Percentiles rank a stretch among this genome's conserved stretches.
Conservation (phyloP, 2,888 invertebrate genomes). For the Melanargia galathea region DNA sequence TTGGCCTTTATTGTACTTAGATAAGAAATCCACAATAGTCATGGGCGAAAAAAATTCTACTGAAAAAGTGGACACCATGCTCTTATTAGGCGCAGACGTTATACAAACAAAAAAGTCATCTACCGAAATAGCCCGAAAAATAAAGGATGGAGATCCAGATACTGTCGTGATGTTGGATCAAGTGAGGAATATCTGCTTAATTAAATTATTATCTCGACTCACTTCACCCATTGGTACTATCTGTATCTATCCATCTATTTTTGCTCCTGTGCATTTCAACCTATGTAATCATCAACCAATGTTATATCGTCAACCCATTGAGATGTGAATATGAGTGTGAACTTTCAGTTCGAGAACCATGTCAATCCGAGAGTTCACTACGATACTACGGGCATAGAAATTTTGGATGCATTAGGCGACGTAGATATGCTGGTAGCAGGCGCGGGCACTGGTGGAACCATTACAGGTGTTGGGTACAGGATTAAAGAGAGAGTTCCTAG, state of each 20-base stretch:
- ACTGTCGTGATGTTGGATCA: constrained; percentile 74
- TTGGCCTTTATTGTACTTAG: constrained; percentile 50
- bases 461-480: constrained; percentile 92
- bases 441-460: constrained; percentile 96
- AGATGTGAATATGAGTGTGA: background rate
- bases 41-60: constrained; percentile 98
- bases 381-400: constrained; percentile 95
- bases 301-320: no score
- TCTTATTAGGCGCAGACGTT: constrained; percentile 94
- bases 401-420: constrained; percentile 85
- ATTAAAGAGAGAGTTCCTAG: constrained; percentile 90
- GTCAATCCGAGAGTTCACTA: constrained; percentile 97
- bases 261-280: no score
- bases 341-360: constrained; percentile 89
- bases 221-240: background rate
- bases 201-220: background rate
- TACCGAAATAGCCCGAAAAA: constrained; percentile 38
- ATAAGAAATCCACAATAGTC: constrained; percentile 95
- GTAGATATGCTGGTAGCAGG: constrained; percentile 91
- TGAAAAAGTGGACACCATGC: constrained; percentile 94
- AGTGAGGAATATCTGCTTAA: constrained; percentile 36
- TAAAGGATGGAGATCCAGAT: constrained; percentile 43
- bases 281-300: no score
- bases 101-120: constrained; percentile 82
- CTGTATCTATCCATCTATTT: no score